These are phyloP conservation scores for Ylistrum balloti DNA, from an alignment of 1,140 invertebrate species.

Conservation along the genomic window DNA sequence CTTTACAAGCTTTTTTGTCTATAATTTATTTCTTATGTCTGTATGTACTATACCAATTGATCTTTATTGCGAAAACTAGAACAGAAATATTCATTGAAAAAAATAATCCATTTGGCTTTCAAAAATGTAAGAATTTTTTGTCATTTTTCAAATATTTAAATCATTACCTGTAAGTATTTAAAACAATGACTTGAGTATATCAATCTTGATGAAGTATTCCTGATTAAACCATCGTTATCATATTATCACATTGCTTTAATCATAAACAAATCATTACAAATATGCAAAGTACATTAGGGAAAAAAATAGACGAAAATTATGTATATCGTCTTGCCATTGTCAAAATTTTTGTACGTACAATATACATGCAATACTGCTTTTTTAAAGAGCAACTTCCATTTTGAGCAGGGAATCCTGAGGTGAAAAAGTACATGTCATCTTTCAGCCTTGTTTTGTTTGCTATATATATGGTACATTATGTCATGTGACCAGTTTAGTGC, in stretches of 20 bases:
- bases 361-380: slow-evolving; percentile 33
- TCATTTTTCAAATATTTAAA: not conserved
- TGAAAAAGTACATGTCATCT: not conserved
- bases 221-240: not conserved
- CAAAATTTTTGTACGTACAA: not conserved
- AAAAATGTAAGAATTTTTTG: not conserved
- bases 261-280: not conserved
- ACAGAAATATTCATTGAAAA: not conserved
- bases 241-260: not conserved
- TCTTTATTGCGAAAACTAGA: not conserved
- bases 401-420: slow-evolving; percentile 26
- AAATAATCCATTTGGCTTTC: not conserved
- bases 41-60: not conserved
- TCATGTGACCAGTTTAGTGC: slow-evolving; percentile 32
- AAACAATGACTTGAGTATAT: not conserved
- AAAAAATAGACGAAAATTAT: not conserved
- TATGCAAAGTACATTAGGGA: not conserved
- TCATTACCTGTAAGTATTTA: not conserved
- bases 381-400: slow-evolving; percentile 20
- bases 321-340: slow-evolving; percentile 31
- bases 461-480: not conserved
- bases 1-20: not conserved
- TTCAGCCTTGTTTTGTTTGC: slow-evolving; percentile 24
- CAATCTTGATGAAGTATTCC: not conserved
- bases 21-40: not conserved